Evolutionary conservation across 2,797 vertebrate genomes (phyloP).

Genomic region (Eospalax fontanierii): DNA sequence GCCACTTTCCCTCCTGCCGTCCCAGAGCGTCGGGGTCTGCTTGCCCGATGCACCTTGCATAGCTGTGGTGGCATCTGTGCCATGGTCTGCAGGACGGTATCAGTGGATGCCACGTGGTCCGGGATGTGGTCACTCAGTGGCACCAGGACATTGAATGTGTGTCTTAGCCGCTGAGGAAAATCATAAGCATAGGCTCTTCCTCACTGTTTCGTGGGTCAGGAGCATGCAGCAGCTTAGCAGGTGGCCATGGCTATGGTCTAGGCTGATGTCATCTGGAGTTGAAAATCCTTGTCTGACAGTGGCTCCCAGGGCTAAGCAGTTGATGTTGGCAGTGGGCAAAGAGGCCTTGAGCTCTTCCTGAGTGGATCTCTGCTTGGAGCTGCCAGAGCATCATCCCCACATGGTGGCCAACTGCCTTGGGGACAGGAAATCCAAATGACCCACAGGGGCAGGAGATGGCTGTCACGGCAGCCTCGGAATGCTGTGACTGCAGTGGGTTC

Average conservation of each 20-base stretch:
- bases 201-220: not conserved
- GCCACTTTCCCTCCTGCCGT: not conserved
- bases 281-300: not conserved
- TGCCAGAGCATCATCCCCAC: rapidly evolving
- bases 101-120: too few relatives aligned
- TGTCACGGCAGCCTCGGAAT: not conserved
- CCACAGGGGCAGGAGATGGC: not conserved
- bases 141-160: not conserved
- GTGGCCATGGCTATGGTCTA: not conserved
- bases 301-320: not conserved
- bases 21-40: too few relatives aligned
- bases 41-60: not conserved
- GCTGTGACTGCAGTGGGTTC: not conserved
- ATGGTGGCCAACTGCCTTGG: not conserved
- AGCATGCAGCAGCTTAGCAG: too few relatives aligned
- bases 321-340: not conserved
- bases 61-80: not conserved
- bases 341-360: not conserved
- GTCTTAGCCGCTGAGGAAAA: not conserved
- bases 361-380: too few relatives aligned
- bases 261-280: too few relatives aligned
- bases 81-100: too few relatives aligned
- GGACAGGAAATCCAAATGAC: not conserved
- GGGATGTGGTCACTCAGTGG: too few relatives aligned
- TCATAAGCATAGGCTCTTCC: not conserved